Base-by-base conservation (phyloP, 2,888 invertebrate genomes). In the Eristalinus sepulchralis region DNA sequence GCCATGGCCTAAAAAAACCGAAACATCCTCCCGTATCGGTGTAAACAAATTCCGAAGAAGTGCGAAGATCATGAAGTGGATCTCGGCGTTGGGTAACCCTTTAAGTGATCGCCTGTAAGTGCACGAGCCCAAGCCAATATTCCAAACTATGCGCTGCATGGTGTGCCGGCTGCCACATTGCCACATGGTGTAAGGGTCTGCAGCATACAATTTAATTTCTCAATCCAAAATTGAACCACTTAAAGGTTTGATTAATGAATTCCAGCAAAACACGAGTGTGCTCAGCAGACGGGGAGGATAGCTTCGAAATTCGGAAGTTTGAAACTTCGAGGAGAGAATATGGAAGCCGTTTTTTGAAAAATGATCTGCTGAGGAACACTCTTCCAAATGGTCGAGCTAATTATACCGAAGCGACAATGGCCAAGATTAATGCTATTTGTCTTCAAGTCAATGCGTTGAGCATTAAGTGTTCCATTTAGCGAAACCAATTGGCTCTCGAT, bases 361-460 rank as follows among this genome's bases (percentile, higher is more conserved):
- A 92, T 91, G 91, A 91, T 90, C 92, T 91, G 91, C 89, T 91
- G 90, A 90, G 89, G 89, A 91, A 90, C 88, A 88, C 89, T 90
- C 91, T 90, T 88, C 71, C 73, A 90, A 91, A 90, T 91, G 91
- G 89, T 90, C 90, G 90, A 89, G 89, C 90, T 91, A 91, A 91
- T 91, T 90, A 90, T 91, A 90, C 87, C 89, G 82, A 78, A 86
- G 86, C 86, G 86, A 86, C 86, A 86, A 86, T 82, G 82, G 82
- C 82, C 53, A 86, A 86, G 86, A 86, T 82, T 82, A 79, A 86
- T 86, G 86, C 82, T 82, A 75, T 86, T 82, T 78, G 73, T 66
- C 78, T 55, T 77, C 68, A 27, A 81, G 85, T 68, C 68, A 76
- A 60, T 59, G 60, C 64, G 64, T 64, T 75, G 68, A 77, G 67